A percentile compares a stretch with the other conserved stretches of the same genome.
phyloP scores from a whole-genome alignment of 1,140 invertebrate genomes.

The Cydia fagiglandana region DNA sequence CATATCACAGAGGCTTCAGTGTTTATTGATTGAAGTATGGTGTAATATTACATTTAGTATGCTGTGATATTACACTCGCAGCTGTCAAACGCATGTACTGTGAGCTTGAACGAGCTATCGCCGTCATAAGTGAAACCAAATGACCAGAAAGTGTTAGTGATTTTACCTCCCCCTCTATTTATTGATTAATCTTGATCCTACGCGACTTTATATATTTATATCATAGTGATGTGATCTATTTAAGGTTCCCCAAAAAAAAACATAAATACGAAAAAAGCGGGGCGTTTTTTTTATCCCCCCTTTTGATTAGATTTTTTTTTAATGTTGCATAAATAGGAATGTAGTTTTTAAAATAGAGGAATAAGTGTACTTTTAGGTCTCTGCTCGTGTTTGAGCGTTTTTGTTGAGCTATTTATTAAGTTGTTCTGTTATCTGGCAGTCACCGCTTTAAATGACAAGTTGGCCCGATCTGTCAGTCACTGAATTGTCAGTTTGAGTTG shows the following conservation, averaged over 20 bases:
- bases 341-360: constrained; percentile 54
- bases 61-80: constrained; percentile 1
- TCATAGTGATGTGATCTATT: constrained; percentile 53
- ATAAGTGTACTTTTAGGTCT: constrained; percentile 52
- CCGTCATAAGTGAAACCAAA: constrained; percentile 39
- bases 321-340: constrained; percentile 47
- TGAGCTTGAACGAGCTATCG: constrained; percentile 48
- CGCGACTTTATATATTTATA: constrained; percentile 52
- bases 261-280: not conserved
- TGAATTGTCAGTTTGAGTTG: no score
- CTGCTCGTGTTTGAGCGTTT: constrained; percentile 43
- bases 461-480: not conserved
- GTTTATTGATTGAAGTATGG: not conserved
- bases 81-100: not conserved
- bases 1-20: no score
- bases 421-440: constrained; percentile 34
- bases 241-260: constrained; percentile 41
- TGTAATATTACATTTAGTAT: not conserved
- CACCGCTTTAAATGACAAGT: not conserved
- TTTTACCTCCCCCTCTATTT: constrained; percentile 56
- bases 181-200: constrained; percentile 51
- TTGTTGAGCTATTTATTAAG: constrained; percentile 41
- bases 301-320: constrained; percentile 41
- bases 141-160: constrained; percentile 69
- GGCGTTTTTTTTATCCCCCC: constrained; percentile 40